These are phyloP conservation scores for Bombus fervidus DNA, from an alignment of 1,140 invertebrate genomes.

Conservation along the genomic window DNA sequence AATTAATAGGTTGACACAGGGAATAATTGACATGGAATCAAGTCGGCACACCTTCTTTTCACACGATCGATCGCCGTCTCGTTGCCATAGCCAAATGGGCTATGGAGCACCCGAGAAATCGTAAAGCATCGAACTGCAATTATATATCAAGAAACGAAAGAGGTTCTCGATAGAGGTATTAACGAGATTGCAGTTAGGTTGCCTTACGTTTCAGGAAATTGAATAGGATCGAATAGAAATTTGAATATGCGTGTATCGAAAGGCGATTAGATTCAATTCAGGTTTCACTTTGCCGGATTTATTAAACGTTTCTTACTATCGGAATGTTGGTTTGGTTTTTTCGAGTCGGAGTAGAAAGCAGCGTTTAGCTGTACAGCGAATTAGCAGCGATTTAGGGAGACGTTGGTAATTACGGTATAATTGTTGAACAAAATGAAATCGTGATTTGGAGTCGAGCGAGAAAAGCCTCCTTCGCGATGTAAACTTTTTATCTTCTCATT, in stretches of 20 bases:
- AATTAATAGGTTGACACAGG: constrained; percentile 53
- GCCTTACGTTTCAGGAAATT: neutral
- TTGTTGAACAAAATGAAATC: neutral
- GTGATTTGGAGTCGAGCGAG: neutral
- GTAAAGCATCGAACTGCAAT: neutral
- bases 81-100: neutral
- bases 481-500: neutral
- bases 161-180: neutral
- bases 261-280: neutral
- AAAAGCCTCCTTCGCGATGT: neutral
- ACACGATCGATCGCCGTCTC: constrained; percentile 20
- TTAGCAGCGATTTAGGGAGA: neutral
- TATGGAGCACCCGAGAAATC: neutral
- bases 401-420: neutral
- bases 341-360: constrained; percentile 1
- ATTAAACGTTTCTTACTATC: neutral
- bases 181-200: neutral
- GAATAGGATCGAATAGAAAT: neutral
- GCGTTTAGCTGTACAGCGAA: neutral
- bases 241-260: neutral
- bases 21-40: constrained; percentile 54
- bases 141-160: constrained; percentile 1
- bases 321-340: too few species aligned
- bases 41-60: constrained; percentile 30
- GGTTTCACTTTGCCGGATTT: constrained; percentile 8